These are phyloP conservation scores for Rhagonycha fulva DNA, from an alignment of 2,888 invertebrate genomes.

Conservation along the genomic window DNA sequence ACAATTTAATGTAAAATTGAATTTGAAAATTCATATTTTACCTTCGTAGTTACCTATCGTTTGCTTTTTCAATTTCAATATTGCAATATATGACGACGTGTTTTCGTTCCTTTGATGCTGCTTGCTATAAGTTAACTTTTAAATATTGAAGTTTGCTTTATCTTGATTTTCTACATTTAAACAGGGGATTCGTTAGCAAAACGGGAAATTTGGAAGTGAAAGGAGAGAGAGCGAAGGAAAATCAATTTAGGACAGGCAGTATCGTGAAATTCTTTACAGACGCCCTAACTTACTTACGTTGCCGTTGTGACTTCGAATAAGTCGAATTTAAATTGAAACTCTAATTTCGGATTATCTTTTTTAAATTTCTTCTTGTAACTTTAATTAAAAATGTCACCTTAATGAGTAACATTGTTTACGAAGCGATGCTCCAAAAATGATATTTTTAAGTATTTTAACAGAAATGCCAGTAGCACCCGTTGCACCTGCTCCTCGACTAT, in stretches of 20 bases:
- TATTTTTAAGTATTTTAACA: slow-evolving; percentile 19
- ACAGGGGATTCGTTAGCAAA: slow-evolving; percentile 39
- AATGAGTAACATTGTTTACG: not conserved
- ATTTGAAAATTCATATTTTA: slow-evolving; percentile 35
- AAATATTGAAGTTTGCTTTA: slow-evolving; percentile 31
- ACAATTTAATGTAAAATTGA: slow-evolving; percentile 44
- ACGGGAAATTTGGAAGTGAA: slow-evolving; percentile 37
- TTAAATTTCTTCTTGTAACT: not conserved
- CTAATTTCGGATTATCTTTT: not conserved
- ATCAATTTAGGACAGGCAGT: slow-evolving; percentile 29
- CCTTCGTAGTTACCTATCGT: slow-evolving; percentile 37
- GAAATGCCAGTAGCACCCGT: slow-evolving; percentile 34
- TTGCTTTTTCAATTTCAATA: slow-evolving; percentile 36
- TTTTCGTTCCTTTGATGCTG: slow-evolving; percentile 27
- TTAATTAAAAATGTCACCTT: not conserved
- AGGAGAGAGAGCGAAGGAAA: slow-evolving; percentile 30
- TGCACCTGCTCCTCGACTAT: slow-evolving; percentile 40
- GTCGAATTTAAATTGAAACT: not conserved
- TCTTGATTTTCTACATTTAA: slow-evolving; percentile 18
- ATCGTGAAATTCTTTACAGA: slow-evolving; percentile 24
- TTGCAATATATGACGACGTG: slow-evolving; percentile 18
- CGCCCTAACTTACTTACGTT: slow-evolving; percentile 11
- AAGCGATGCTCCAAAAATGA: not conserved
- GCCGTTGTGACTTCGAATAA: not conserved
- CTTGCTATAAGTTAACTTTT: slow-evolving; percentile 28